phyloP scores from a whole-genome alignment of 2,888 invertebrate genomes.

The Anticlea derivata region DNA sequence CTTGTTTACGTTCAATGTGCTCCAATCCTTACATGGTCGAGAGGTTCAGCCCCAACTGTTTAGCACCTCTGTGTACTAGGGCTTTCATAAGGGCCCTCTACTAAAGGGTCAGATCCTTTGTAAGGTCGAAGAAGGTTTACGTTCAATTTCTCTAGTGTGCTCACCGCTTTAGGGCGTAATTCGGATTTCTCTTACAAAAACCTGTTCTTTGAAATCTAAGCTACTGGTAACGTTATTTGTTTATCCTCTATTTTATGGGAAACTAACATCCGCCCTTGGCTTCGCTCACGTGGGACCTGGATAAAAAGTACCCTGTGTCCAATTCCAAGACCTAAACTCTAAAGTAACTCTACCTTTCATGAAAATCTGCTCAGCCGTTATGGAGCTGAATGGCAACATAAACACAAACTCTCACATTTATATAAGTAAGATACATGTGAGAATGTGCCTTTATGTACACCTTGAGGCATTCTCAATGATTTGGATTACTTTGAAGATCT shows the following conservation, averaged over 20 bases:
- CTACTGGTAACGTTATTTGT: not conserved
- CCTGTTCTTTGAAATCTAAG: not conserved
- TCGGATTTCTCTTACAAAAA: constrained; percentile 24
- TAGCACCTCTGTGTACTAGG: constrained; percentile 61
- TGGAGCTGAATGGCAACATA: no score
- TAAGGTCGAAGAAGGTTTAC: constrained; percentile 47
- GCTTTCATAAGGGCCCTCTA: constrained; percentile 51
- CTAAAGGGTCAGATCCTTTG: constrained; percentile 50
- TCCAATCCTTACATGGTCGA: constrained; percentile 11
- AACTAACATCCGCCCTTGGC: no score
- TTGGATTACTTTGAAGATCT: no score
- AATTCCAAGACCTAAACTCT: no score
- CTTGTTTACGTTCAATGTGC: constrained; percentile 16
- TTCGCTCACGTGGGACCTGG: no score
- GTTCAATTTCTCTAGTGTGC: constrained; percentile 45
- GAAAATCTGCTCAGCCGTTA: no score
- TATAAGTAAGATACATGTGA: no score
- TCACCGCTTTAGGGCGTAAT: constrained; percentile 25
- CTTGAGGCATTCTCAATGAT: no score
- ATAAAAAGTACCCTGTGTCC: no score
- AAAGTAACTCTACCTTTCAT: no score
- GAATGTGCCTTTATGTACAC: no score
- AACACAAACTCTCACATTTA: no score
- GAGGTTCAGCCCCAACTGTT: constrained; percentile 53
- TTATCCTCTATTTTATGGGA: not conserved